These are phyloP conservation scores for Eulithis testata DNA, from an alignment of 2,888 invertebrate species.

Conservation along the genomic window DNA sequence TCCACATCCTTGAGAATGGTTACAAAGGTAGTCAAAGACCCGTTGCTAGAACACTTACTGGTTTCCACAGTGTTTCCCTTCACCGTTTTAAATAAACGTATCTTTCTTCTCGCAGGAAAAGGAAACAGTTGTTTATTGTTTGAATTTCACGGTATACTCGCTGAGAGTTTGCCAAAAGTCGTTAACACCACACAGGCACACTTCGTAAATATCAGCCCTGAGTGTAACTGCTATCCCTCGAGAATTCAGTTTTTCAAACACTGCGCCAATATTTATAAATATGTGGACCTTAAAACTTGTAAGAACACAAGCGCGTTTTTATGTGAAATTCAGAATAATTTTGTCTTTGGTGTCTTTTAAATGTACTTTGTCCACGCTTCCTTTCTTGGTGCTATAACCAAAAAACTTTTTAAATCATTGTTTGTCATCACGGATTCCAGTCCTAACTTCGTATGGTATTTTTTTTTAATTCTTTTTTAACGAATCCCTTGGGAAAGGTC, in stretches of 20 bases:
- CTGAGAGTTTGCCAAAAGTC: constrained; percentile 70
- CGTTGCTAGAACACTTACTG: not conserved
- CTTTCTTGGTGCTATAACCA: too few relatives aligned
- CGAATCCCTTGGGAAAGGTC: too few relatives aligned
- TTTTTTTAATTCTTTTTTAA: too few relatives aligned
- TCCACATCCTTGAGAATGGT: too few relatives aligned
- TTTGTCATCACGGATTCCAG: too few relatives aligned
- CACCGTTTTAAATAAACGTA: constrained; percentile 3
- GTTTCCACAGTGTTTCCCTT: not conserved
- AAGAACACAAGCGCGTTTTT: not conserved
- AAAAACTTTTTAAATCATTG: too few relatives aligned
- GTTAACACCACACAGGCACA: constrained; percentile 72
- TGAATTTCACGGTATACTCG: constrained; percentile 59
- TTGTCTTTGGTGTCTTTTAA: too few relatives aligned
- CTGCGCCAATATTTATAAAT: constrained; percentile 5
- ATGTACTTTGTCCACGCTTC: too few relatives aligned
- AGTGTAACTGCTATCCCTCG: constrained; percentile 39
- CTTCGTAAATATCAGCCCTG: constrained; percentile 65
- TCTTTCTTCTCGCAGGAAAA: constrained; percentile 53
- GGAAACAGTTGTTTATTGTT: constrained; percentile 75
- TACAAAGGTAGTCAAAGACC: too few relatives aligned
- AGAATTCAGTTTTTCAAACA: constrained; percentile 19
- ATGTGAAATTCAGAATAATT: too few relatives aligned
- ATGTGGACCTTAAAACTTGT: constrained; percentile 7
- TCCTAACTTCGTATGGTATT: too few relatives aligned